Evolutionary conservation across 2,797 vertebrate genomes (phyloP), one percentile per base, ranked within the genome.

Genomic region (Xerus rutilus): DNA sequence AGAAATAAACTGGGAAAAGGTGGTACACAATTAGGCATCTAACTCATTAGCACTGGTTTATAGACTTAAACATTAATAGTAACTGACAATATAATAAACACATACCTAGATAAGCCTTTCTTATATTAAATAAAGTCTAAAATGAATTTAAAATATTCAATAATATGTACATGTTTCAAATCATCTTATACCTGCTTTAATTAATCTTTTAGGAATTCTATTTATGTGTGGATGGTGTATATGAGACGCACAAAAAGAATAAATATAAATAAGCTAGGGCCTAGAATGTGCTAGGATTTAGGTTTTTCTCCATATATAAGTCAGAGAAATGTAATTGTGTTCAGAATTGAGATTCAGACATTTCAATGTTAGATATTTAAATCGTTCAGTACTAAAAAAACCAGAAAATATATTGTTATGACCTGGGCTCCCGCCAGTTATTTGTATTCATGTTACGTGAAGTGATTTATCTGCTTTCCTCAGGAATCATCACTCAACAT

Each of bases 371-470:
- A 87, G 62, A 88, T 8, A 49, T 35, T 62, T 86, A 79, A 59
- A 76, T 90, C 62, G 47, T 52, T 93, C n/a, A 59, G 6, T 35
- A 78, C 28, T 49, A 72, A 82, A 90, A 39, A 4, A 69, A 76
- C 18, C 28, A 79, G 57, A 25, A 92, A 86, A 85, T 45, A 86
- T 1, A 49, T 65, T 47, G 18, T 45, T 52, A 65, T n/a, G 39
- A 87, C 32, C 39, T 45, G 4, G 64, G 62, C 30, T 59, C 65
- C 76, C 65, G 8, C 13, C 18, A 47, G 28, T 77, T 57, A 89
- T 94, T 97, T 89, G 20, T 77, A 94, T 93, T 96, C 72, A 57
- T 67, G 43, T 73, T 83, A 74, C 85, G n/a, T 76, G 73, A 82
- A 74, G 5, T 91, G 81, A 92, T 95, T 96, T 89, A 87, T 92